These are phyloP conservation scores for Brachionus calyciflorus DNA, from an alignment of 1,140 invertebrate genomes.

Conservation along the genomic window DNA sequence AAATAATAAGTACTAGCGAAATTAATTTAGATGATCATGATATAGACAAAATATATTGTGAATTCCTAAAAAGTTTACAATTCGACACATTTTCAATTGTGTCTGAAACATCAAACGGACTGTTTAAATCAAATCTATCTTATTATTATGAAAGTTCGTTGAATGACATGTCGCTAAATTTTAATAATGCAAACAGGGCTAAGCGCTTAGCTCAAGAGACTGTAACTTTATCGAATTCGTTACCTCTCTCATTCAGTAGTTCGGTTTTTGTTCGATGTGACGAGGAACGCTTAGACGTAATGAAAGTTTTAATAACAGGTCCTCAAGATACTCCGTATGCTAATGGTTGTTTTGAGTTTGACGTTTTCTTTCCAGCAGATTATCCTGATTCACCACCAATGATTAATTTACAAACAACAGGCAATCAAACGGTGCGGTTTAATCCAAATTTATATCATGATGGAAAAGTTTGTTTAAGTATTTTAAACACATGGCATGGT, in stretches of 20 bases:
- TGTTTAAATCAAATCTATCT: conserved; percentile 77
- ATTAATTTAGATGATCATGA: conserved; percentile 4
- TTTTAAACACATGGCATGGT: conserved; percentile 95
- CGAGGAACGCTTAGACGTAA: conserved; percentile 84
- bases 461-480: conserved; percentile 91
- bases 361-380: conserved; percentile 63
- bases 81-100: conserved; percentile 90
- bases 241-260: conserved; percentile 87
- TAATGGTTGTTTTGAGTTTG: conserved; percentile 64
- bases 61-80: conserved; percentile 80
- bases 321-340: conserved; percentile 62
- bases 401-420: conserved; percentile 89
- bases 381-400: conserved; percentile 65
- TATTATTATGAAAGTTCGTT: conserved; percentile 80
- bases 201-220: conserved; percentile 91
- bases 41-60: conserved; percentile 70
- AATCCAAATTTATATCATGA: conserved; percentile 97
- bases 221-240: conserved; percentile 84
- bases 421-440: conserved; percentile 85
- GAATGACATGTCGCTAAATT: conserved; percentile 68
- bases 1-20: not conserved
- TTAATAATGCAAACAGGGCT: conserved; percentile 75
- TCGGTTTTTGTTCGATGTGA: conserved; percentile 93
- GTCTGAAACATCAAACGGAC: conserved; percentile 70
- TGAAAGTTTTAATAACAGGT: conserved; percentile 87